Conservation (phyloP, 2,888 invertebrate species). For the Ariolimax columbianus region DNA sequence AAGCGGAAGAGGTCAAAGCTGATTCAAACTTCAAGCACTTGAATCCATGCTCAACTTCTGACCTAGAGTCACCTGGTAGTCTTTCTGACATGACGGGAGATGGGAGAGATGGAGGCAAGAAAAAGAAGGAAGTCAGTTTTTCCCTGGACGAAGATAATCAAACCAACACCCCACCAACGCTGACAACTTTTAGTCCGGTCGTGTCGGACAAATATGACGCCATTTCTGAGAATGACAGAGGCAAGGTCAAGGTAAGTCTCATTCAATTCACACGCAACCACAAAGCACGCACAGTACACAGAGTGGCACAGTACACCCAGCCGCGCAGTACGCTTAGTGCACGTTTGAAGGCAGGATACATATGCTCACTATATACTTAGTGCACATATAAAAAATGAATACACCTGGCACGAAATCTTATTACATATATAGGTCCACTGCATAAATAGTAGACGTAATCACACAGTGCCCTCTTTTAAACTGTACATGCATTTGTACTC, state of each 20-base stretch:
- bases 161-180: slow-evolving; percentile 20
- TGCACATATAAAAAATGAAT: too few species aligned
- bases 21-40: slow-evolving; percentile 46
- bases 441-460: too few species aligned
- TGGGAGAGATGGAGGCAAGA: slow-evolving; percentile 47
- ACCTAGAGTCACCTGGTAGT: slow-evolving; percentile 9
- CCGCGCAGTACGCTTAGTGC: too few species aligned
- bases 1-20: slow-evolving; percentile 55
- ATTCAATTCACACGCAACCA: too few species aligned
- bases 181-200: slow-evolving; percentile 36
- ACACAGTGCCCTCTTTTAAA: too few species aligned
- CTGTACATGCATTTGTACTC: too few species aligned
- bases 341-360: too few species aligned
- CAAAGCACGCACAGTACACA: too few species aligned
- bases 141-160: slow-evolving; percentile 62
- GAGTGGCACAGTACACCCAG: too few species aligned
- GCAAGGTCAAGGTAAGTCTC: slow-evolving; percentile 42
- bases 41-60: background rate
- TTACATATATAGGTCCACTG: too few species aligned
- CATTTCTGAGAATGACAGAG: slow-evolving; percentile 39
- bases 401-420: too few species aligned
- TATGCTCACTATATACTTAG: too few species aligned
- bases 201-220: slow-evolving; percentile 44
- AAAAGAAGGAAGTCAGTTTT: slow-evolving; percentile 64
- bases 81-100: slow-evolving; percentile 35